Conservation (phyloP, 2,888 invertebrate genomes). For the Rhamnusium bicolor region DNA sequence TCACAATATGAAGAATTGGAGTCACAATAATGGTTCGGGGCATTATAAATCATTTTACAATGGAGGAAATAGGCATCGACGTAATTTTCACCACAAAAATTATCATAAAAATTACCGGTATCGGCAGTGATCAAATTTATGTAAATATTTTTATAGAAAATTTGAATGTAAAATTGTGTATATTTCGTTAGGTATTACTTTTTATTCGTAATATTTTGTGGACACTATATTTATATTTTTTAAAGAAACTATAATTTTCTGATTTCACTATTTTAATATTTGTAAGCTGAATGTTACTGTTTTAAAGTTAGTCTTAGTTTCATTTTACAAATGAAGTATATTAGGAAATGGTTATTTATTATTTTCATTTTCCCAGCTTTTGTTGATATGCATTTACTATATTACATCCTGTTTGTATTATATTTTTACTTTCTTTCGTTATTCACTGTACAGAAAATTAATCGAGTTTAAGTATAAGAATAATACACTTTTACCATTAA, state of each 20-base stretch:
- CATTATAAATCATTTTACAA: slow-evolving; percentile 65
- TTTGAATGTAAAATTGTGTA: slow-evolving; percentile 48
- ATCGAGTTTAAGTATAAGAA: slow-evolving; percentile 23
- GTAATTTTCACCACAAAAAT: slow-evolving; percentile 66
- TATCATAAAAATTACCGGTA: slow-evolving; percentile 67
- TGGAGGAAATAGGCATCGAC: slow-evolving; percentile 62
- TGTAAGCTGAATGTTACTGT: slow-evolving; percentile 45
- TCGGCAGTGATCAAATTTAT: slow-evolving; percentile 63
- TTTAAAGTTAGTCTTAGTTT: slow-evolving; percentile 39
- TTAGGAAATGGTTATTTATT: slow-evolving; percentile 53
- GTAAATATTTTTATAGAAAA: slow-evolving; percentile 43
- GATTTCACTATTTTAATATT: slow-evolving; percentile 44
- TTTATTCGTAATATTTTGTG: slow-evolving; percentile 31
- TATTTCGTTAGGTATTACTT: slow-evolving; percentile 36
- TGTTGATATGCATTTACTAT: slow-evolving; percentile 55
- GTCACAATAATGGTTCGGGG: slow-evolving; percentile 60
- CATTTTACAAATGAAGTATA: slow-evolving; percentile 42
- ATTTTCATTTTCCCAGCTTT: slow-evolving; percentile 50
- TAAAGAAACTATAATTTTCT: slow-evolving; percentile 34
- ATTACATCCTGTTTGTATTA: slow-evolving; percentile 45
- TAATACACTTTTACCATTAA: slow-evolving; percentile 30
- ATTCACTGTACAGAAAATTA: slow-evolving; percentile 35
- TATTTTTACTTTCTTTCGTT: slow-evolving; percentile 40
- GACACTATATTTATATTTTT: slow-evolving; percentile 16
- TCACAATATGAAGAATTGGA: slow-evolving; percentile 72